Evolutionary conservation across 2,888 invertebrate genomes (phyloP).

Genomic region (Agonopterix alstromeriana): DNA sequence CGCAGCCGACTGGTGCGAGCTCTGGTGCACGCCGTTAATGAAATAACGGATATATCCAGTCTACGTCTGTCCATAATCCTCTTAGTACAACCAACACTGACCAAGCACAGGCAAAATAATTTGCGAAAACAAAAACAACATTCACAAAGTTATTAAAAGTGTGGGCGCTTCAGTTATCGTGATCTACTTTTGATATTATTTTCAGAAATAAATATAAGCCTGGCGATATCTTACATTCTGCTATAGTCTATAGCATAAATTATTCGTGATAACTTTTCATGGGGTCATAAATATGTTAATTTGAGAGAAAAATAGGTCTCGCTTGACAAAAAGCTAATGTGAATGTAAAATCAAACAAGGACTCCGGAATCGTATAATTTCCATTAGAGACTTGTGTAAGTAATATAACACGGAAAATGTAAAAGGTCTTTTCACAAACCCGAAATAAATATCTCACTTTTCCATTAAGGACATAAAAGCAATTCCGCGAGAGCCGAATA

Average conservation of each 20-base stretch:
- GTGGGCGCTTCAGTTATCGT: background rate
- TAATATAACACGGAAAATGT: slow-evolving; percentile 50
- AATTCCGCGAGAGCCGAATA: slow-evolving; percentile 73
- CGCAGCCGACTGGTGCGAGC: slow-evolving; percentile 8
- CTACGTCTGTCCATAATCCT: slow-evolving; percentile 9
- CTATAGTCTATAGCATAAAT: background rate
- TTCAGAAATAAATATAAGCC: no score
- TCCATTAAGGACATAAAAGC: slow-evolving; percentile 74
- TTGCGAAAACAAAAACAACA: background rate
- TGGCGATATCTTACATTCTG: no score
- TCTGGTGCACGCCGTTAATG: slow-evolving; percentile 14
- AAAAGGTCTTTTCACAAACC: slow-evolving; percentile 54
- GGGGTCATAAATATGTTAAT: slow-evolving; percentile 4
- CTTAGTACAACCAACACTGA: slow-evolving; percentile 9
- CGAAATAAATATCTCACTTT: slow-evolving; percentile 71
- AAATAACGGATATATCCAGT: slow-evolving; percentile 15
- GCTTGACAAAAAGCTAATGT: slow-evolving; percentile 12
- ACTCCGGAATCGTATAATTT: slow-evolving; percentile 41
- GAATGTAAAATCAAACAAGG: slow-evolving; percentile 34
- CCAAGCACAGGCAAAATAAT: slow-evolving; percentile 1
- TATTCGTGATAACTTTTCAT: background rate
- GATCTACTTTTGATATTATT: no score
- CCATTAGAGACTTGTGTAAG: slow-evolving; percentile 29
- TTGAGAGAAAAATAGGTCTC: slow-evolving; percentile 6
- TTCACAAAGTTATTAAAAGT: background rate